Evolutionary conservation across 2,888 invertebrate species (phyloP).

Genomic region (Cataglyphis cursor): DNA sequence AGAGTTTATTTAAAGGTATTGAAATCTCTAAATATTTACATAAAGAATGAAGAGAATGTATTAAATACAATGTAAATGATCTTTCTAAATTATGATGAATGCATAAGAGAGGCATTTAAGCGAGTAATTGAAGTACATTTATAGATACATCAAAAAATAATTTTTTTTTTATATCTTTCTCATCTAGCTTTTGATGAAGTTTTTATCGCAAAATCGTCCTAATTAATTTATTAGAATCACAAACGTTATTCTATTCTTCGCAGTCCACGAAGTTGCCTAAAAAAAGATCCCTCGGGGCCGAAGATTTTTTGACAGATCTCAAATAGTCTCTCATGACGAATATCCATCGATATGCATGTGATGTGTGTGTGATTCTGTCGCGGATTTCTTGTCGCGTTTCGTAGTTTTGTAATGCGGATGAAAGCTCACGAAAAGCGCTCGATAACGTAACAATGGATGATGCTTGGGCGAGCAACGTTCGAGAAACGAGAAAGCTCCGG

Average conservation of each 20-base stretch:
- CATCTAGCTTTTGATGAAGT: not conserved
- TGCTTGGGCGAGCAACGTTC: slow-evolving; percentile 29
- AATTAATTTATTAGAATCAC: slow-evolving; percentile 20
- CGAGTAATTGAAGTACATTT: not conserved
- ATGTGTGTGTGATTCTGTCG: not conserved
- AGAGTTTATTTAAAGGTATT: slow-evolving; percentile 12
- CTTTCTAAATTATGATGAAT: slow-evolving; percentile 17
- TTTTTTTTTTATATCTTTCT: not conserved
- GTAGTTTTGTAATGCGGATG: slow-evolving; percentile 30
- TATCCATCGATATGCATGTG: slow-evolving; percentile 25
- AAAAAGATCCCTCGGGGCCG: not conserved
- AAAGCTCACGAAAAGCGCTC: slow-evolving; percentile 44
- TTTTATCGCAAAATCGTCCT: slow-evolving; percentile 9
- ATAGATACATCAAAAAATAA: slow-evolving; percentile 14
- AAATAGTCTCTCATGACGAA: not conserved
- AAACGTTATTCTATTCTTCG: not conserved
- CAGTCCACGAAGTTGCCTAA: not conserved
- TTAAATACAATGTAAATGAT: not conserved
- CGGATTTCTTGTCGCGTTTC: slow-evolving; percentile 31
- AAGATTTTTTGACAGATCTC: slow-evolving; percentile 14
- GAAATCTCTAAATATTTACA: not conserved
- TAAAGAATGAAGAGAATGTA: not conserved
- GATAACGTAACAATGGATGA: slow-evolving; percentile 47
- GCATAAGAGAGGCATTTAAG: not conserved
- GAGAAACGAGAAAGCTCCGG: slow-evolving; percentile 27